phyloP scores from a whole-genome alignment of 2,113 vertebrate genomes.

The Nerophis ophidion region DNA sequence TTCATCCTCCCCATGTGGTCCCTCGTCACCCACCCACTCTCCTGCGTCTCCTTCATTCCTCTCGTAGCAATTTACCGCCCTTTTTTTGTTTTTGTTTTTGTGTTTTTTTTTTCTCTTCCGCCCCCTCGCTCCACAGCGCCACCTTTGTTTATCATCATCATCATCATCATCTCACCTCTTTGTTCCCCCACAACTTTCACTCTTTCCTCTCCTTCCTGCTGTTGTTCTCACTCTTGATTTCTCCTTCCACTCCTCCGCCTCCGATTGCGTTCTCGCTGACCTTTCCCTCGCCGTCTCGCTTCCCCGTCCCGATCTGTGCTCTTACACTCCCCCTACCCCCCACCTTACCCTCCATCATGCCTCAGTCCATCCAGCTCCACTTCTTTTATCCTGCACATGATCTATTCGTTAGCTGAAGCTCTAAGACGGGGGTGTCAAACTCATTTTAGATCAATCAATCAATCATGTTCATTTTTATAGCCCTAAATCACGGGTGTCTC shows the following conservation, averaged over 20 bases:
- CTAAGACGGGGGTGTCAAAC: no score
- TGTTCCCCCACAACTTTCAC: constrained; percentile 26
- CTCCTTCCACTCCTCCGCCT: neutral
- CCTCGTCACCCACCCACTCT: constrained; percentile 66
- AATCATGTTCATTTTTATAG: no score
- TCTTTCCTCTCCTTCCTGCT: constrained; percentile 15
- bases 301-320: constrained; percentile 13
- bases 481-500: no score
- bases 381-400: no score
- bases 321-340: constrained; percentile 3
- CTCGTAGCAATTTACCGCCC: constrained; percentile 23
- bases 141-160: constrained; percentile 58
- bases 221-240: neutral
- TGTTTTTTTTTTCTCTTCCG: constrained; percentile 39
- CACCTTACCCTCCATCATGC: neutral
- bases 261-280: constrained; percentile 52
- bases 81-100: no score
- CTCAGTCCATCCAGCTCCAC: neutral
- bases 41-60: constrained; percentile 32
- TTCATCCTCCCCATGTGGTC: constrained; percentile 37
- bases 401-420: no score
- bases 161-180: constrained; percentile 50
- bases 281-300: constrained; percentile 39
- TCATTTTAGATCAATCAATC: no score
- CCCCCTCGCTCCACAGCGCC: constrained; percentile 53